Percentiles rank a stretch among this genome's conserved stretches.
These are phyloP conservation scores for Drosophila austrosaltans DNA, from an alignment of 2,888 invertebrate genomes.

Conservation along the genomic window DNA sequence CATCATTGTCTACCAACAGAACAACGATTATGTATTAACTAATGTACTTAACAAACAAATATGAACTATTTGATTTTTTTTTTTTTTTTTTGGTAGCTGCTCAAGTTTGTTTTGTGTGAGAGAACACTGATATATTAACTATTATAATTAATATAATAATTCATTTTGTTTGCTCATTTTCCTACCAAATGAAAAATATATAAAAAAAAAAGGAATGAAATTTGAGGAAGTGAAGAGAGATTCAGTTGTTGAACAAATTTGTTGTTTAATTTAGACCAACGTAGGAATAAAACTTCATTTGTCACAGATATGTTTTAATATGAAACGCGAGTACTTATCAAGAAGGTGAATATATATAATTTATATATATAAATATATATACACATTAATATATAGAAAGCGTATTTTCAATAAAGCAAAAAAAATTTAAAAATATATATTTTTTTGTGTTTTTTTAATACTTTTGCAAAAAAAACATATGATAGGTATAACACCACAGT, in stretches of 20 bases:
- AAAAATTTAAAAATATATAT: slow-evolving; percentile 17
- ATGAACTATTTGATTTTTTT: neutral
- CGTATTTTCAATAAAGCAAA: slow-evolving; percentile 78
- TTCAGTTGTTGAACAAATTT: slow-evolving; percentile 65
- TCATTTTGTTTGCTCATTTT: slow-evolving; percentile 60
- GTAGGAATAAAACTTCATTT: slow-evolving; percentile 43
- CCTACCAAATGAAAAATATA: slow-evolving; percentile 25
- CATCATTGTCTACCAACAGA: slow-evolving; percentile 44
- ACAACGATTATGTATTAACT: slow-evolving; percentile 68
- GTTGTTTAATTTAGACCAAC: slow-evolving; percentile 67
- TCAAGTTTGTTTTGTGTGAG: slow-evolving; percentile 47
- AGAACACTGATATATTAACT: slow-evolving; percentile 34
- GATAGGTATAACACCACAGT: too few species aligned
- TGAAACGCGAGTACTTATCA: slow-evolving; percentile 60
- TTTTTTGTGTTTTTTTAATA: neutral
- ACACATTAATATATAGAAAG: slow-evolving; percentile 63
- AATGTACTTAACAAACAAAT: slow-evolving; percentile 60
- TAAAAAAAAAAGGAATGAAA: too few species aligned
- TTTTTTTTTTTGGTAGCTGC: slow-evolving; percentile 41
- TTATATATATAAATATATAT: slow-evolving; percentile 24
- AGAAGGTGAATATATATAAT: slow-evolving; percentile 54
- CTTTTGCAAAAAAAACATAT: neutral
- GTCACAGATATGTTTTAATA: slow-evolving; percentile 55
- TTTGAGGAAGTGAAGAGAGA: slow-evolving; percentile 45
- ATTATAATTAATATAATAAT: slow-evolving; percentile 18